Evolutionary conservation across 2,888 invertebrate genomes (phyloP).

Genomic region (Enchytraeus crypticus): DNA sequence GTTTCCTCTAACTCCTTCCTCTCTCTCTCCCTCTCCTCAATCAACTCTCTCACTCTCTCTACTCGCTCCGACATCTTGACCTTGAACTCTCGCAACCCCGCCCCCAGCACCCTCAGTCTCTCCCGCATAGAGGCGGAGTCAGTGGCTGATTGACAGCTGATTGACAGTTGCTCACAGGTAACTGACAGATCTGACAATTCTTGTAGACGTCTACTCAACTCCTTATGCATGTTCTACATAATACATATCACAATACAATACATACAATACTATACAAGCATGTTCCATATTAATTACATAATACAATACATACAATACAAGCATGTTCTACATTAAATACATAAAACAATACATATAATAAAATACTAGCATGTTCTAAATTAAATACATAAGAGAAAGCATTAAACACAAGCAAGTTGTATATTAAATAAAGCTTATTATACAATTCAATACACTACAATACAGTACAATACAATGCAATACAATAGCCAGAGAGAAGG

Average conservation of each 20-base stretch:
- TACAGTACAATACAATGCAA: too few species aligned
- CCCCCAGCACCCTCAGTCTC: slow-evolving; percentile 34
- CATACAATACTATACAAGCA: too few species aligned
- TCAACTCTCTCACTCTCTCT: slow-evolving; percentile 23
- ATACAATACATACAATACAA: too few species aligned
- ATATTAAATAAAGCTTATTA: too few species aligned
- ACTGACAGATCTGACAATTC: slow-evolving; percentile 39
- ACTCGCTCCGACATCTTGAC: slow-evolving; percentile 34
- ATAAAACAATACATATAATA: too few species aligned
- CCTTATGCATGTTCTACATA: slow-evolving; percentile 34
- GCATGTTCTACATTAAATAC: too few species aligned
- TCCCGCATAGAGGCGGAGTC: slow-evolving; percentile 32
- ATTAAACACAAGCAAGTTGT: too few species aligned
- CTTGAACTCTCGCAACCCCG: slow-evolving; percentile 36
- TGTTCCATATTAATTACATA: too few species aligned
- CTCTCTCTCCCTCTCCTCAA: slow-evolving; percentile 36
- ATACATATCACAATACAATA: not conserved
- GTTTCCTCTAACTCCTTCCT: slow-evolving; percentile 36
- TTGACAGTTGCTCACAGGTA: slow-evolving; percentile 38
- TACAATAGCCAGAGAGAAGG: too few species aligned
- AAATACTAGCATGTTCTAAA: too few species aligned
- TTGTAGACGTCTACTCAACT: slow-evolving; percentile 34
- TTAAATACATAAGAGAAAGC: too few species aligned
- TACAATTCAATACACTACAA: too few species aligned
- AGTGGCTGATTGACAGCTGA: slow-evolving; percentile 30